Percentiles rank a stretch among this genome's conserved stretches.
Evolutionary conservation across 2,797 vertebrate genomes (phyloP).

Genomic region (Nasua narica): DNA sequence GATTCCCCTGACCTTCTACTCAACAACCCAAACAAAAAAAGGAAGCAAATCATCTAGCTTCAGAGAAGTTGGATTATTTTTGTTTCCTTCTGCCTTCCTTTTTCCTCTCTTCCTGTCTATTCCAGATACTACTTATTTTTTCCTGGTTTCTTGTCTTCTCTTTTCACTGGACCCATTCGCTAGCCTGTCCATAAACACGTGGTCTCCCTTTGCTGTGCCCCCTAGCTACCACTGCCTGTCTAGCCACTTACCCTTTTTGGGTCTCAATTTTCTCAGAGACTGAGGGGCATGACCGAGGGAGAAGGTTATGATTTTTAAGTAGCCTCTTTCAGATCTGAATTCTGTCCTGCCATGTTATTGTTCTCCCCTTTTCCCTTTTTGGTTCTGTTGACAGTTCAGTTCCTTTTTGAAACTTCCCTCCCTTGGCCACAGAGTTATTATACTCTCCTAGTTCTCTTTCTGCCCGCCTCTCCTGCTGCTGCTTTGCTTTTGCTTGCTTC

Average conservation of each 20-base stretch:
- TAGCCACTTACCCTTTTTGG: neutral
- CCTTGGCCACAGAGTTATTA: neutral
- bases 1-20: constrained; percentile 3
- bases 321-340: constrained; percentile 2
- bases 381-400: constrained; percentile 7
- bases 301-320: constrained; percentile 31
- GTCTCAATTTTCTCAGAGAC: neutral
- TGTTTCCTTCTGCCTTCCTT: constrained; percentile 2
- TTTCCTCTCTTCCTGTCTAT: neutral
- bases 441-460: constrained; percentile 36
- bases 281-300: neutral
- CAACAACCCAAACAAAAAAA: neutral
- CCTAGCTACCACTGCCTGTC: neutral
- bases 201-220: neutral
- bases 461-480: neutral
- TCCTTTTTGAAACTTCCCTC: constrained; percentile 53
- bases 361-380: neutral
- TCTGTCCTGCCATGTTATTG: constrained; percentile 30
- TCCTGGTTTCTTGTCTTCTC: neutral
- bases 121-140: neutral
- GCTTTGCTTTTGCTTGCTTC: constrained; percentile 22
- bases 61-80: constrained; percentile 25
- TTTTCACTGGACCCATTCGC: neutral
- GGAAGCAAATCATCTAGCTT: neutral
- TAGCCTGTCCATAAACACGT: neutral